Evolutionary conservation across 1,140 invertebrate species (phyloP), one percentile per base, ranked within the genome.

Genomic region (Trichomalopsis sarcophagae): DNA sequence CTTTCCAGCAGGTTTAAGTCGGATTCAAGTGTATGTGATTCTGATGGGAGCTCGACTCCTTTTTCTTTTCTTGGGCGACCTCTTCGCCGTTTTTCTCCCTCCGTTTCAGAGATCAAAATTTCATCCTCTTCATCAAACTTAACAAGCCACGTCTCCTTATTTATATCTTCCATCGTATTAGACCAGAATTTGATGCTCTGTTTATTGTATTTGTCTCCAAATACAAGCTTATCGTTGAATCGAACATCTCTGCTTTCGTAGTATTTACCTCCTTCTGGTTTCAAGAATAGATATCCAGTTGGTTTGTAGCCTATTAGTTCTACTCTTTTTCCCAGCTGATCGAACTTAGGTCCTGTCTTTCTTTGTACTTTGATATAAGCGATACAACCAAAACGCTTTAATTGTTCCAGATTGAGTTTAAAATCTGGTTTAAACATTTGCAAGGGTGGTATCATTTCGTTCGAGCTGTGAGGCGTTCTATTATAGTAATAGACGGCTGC

Each of bases 401-500:
- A 7, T 10, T 84, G 50, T 14, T 80, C 27, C 17, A 86, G 62
- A 30, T 86, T 79, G 78, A 79, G 82, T 27, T 85, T 27, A 36
- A 47, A 21, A 47, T 86, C 17, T 36, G 85, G 69, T 40, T 78
- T 66, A 82, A 86, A 73, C 71, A 81, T 78, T 36, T 89, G 84
- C 82, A 88, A 88, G 17, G 90, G 83, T 71, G 88, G 87, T 44
- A 74, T 86, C 74, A 86, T 75, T 80, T 44, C 14, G 62, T 87
- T 84, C 14, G 87, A 62, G 71, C 85, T 86, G 21, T 87, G 83
- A 27, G 86, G 88, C 0, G 86, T 86, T 23, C 86, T 80, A 75
- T 92, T 92, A 71, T 91, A 88, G 21, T 89, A 66, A 73, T 87
- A 87, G n/a, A 85, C 87, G 6, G 84, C 84, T 55, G 88, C 89